Conservation (phyloP, 23 tunicate species). For the Styela plicata region DNA sequence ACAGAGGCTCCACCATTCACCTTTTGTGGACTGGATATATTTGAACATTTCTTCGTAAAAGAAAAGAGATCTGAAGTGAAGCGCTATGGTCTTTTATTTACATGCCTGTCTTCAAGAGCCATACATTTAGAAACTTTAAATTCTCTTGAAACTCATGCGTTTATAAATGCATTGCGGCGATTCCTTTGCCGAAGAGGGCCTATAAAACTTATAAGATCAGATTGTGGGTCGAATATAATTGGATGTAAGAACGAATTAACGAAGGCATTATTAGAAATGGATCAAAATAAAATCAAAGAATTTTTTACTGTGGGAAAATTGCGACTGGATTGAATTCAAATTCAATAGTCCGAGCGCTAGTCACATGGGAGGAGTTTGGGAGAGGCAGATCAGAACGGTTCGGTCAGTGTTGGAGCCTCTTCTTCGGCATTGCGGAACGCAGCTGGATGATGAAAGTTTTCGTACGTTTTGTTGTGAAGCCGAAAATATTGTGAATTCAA, state of each 20-base stretch:
- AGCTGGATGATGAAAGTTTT: conserved; percentile 21
- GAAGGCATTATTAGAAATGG: neutral
- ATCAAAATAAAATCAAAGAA: neutral
- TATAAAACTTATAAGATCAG: neutral
- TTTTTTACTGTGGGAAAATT: conserved; percentile 6
- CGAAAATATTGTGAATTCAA: conserved; percentile 26
- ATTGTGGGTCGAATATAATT: neutral
- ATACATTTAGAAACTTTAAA: too few relatives aligned
- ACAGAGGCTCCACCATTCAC: too few relatives aligned
- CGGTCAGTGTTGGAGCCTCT: conserved; percentile 5
- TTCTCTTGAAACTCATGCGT: neutral
- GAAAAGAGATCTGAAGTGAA: too few relatives aligned
- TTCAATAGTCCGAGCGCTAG: conserved; percentile 21
- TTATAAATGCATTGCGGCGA: neutral
- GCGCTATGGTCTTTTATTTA: too few relatives aligned
- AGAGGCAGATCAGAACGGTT: conserved; percentile 29
- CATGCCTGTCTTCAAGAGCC: too few relatives aligned
- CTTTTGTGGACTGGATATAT: too few relatives aligned
- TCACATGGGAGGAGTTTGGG: conserved; percentile 33
- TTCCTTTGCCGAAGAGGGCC: neutral
- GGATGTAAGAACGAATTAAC: neutral
- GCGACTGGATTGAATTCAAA: conserved; percentile 14
- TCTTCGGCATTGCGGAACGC: neutral
- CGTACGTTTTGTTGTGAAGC: conserved; percentile 17
- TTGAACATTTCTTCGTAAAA: too few relatives aligned